Percentiles rank a stretch among this genome's conserved stretches.
phyloP scores from a whole-genome alignment of 2,113 vertebrate species.

The Callaeas wilsoni region DNA sequence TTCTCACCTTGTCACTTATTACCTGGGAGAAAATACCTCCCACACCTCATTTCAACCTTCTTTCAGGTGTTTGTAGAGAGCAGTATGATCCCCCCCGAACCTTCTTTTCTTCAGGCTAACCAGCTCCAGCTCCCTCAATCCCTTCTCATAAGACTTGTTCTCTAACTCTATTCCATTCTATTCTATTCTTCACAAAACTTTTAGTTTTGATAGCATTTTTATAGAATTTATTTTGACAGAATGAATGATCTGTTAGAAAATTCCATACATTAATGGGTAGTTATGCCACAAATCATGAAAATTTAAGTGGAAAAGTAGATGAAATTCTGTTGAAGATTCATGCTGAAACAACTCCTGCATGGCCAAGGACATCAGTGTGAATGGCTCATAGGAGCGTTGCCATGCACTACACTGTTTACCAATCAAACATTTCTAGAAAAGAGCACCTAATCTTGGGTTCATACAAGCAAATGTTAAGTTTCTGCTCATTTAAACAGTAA shows the following conservation, averaged over 20 bases:
- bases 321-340: not conserved
- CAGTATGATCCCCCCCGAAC: not conserved
- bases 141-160: not conserved
- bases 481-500: not conserved
- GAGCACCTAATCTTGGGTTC: not conserved
- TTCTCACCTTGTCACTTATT: not conserved
- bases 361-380: not conserved
- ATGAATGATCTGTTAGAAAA: not conserved
- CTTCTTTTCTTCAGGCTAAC: not conserved
- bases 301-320: not conserved
- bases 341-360: accelerated
- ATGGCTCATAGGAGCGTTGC: not conserved
- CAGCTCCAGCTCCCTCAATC: not conserved
- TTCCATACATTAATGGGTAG: not conserved
- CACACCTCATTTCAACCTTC: not conserved
- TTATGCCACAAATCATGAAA: not conserved
- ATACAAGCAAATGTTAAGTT: not conserved
- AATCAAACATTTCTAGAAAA: not conserved
- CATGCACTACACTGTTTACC: not conserved
- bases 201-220: not conserved
- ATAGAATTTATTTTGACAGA: not conserved
- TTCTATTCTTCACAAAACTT: not conserved
- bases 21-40: not conserved
- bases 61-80: not conserved
- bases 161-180: not conserved